These are phyloP conservation scores for Xenopus laevis DNA, from an alignment of 2,113 vertebrate genomes.

Conservation along the genomic window DNA sequence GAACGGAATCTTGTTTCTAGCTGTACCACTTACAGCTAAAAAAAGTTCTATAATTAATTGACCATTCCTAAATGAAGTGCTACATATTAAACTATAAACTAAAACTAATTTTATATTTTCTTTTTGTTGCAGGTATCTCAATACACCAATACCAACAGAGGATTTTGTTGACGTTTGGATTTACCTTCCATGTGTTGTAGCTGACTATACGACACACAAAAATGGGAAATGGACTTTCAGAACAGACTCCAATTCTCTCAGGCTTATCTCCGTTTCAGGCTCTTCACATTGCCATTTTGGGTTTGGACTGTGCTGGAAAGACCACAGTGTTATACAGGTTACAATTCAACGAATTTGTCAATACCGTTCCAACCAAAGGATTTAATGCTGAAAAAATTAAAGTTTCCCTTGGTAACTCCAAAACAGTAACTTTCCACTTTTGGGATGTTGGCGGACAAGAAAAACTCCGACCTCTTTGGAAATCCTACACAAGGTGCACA, in stretches of 20 bases:
- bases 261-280: conserved; percentile 83
- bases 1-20: no score
- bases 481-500: conserved; percentile 91
- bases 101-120: no score
- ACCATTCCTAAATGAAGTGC: no score
- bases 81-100: no score
- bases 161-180: not conserved
- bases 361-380: conserved; percentile 95
- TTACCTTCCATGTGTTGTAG: not conserved
- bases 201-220: conserved; percentile 27
- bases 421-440: conserved; percentile 90
- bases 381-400: conserved; percentile 94
- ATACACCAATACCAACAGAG: not conserved
- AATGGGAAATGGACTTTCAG: conserved; percentile 96
- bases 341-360: conserved; percentile 96
- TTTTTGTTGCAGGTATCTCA: conserved; percentile 1
- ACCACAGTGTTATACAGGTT: conserved; percentile 92
- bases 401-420: conserved; percentile 80
- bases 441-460: conserved; percentile 98
- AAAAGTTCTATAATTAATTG: no score
- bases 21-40: no score
- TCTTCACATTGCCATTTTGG: conserved; percentile 91
- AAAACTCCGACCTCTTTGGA: conserved; percentile 94
- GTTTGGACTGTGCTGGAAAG: conserved; percentile 91
- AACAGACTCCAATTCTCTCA: conserved; percentile 79